A percentile compares a stretch with the other conserved stretches of the same genome.
These are phyloP conservation scores for human (Homo sapiens) DNA, from an alignment of 2,113 vertebrate genomes.

Conservation along the genomic window DNA sequence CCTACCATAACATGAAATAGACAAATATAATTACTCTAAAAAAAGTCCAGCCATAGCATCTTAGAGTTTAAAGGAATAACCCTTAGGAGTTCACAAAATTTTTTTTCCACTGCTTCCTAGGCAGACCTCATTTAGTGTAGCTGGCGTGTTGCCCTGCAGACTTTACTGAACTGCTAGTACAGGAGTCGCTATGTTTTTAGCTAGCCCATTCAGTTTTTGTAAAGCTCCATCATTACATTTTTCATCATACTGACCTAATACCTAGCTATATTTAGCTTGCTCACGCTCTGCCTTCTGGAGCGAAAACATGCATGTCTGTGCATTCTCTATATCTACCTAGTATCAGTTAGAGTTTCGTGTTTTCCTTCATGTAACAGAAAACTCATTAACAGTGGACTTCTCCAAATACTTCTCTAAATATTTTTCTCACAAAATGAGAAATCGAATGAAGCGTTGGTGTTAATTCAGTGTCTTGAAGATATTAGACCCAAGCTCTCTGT, in stretches of 20 bases:
- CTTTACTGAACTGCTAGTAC: background rate
- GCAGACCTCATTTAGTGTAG: background rate
- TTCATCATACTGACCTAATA: background rate
- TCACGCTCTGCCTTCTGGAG: background rate
- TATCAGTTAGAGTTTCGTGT: background rate
- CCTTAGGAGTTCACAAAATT: background rate
- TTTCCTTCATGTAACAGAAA: background rate
- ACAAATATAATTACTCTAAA: constrained; percentile 26
- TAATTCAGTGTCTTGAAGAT: background rate
- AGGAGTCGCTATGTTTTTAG: background rate
- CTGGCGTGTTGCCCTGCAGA: background rate
- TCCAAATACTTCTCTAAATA: background rate
- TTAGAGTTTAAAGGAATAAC: constrained; percentile 5
- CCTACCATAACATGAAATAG: constrained; percentile 20
- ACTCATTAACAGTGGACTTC: background rate
- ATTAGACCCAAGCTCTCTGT: background rate
- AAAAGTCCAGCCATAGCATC: background rate
- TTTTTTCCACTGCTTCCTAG: background rate
- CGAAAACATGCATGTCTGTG: background rate
- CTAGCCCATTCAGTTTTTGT: background rate
- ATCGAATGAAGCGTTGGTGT: background rate
- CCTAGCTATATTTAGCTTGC: background rate
- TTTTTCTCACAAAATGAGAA: background rate
- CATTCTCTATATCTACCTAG: background rate
- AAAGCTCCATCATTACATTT: background rate